Conservation (phyloP, 2,113 vertebrate species). For the Alaudala cheleensis region DNA sequence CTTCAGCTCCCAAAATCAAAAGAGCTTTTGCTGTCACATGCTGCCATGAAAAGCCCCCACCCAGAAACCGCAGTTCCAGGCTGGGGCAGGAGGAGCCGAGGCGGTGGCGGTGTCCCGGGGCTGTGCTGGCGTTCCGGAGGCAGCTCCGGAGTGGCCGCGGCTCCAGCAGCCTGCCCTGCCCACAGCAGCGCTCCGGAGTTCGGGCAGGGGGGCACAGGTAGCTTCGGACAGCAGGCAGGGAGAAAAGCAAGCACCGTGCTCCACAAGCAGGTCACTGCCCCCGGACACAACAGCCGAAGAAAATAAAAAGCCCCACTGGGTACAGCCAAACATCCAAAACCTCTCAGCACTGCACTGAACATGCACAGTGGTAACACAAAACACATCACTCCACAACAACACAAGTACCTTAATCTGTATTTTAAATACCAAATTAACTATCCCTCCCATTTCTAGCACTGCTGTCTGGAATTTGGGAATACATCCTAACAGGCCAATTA, state of each 20-base stretch:
- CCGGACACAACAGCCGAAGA: not conserved
- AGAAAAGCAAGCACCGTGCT: not conserved
- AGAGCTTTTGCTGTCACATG: not conserved
- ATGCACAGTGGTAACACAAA: not conserved
- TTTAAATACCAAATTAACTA: not conserved
- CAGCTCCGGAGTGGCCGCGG: not conserved
- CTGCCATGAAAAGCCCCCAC: not conserved
- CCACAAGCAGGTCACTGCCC: not conserved
- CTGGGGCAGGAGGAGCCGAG: accelerated
- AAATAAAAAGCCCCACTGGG: not conserved
- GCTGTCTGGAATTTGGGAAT: not conserved
- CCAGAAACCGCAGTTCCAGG: not conserved
- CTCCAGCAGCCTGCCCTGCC: not conserved
- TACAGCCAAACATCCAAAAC: not conserved
- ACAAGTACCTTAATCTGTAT: not conserved
- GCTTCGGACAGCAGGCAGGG: not conserved
- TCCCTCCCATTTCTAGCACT: not conserved
- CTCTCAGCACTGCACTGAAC: not conserved
- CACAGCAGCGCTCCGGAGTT: not conserved
- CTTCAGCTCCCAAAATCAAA: not conserved
- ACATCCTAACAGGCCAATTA: not conserved
- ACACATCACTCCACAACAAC: not conserved
- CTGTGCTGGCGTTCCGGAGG: accelerated
- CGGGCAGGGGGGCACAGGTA: not conserved
- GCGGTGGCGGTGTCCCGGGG: accelerated